Base-by-base conservation (phyloP, 2,113 vertebrate genomes). In the Bostrychus sinensis region DNA sequence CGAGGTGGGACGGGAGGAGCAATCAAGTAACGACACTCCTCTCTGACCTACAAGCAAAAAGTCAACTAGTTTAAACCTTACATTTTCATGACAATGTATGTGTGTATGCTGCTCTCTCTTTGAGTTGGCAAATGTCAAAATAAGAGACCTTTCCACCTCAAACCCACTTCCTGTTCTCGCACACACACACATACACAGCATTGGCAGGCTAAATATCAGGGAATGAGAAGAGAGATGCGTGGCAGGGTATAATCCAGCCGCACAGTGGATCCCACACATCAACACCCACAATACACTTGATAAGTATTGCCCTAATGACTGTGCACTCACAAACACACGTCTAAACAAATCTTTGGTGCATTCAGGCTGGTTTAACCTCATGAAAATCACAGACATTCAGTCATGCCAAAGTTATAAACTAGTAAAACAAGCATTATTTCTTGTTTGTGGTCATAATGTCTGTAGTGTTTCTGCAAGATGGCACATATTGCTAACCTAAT, bases 21-120 rank as follows among this genome's bases (percentile, higher is more conserved):
- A 0, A 97, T 95, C 77, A 98, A 93, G 80, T 96, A 93, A 55
- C 96, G 95, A 38, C 97, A 98, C 81, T 98, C 97, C 84, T 98
- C 95, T 89, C 94, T 95, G 81, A 98, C 97, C 97, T 98, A 83
- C n/a, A 81, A 67, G 46, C 53, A 82, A 3, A 70, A 45, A 62
- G 46, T 17, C 16, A 45, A 37, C 37, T 62, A 54, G 43, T 41
- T 13, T 37, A 26, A 54, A 70, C 64, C 38, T 66, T 23, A 23
- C 60, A 51, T 71, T 51, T 61, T 58, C 48, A 17, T 20, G 69
- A 60, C 56, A 61, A 2, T 65, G 45, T 54, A 70, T 56, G 68
- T 55, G 53, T 30, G 46, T 72, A 46, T 20, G 64, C 17, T 41
- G 72, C 41, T 37, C 67, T 19, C n/a, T 53, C 22, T 46, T 20